Evolutionary conservation across 1,140 invertebrate genomes (phyloP).

Genomic region (Diorhabda sublineata): DNA sequence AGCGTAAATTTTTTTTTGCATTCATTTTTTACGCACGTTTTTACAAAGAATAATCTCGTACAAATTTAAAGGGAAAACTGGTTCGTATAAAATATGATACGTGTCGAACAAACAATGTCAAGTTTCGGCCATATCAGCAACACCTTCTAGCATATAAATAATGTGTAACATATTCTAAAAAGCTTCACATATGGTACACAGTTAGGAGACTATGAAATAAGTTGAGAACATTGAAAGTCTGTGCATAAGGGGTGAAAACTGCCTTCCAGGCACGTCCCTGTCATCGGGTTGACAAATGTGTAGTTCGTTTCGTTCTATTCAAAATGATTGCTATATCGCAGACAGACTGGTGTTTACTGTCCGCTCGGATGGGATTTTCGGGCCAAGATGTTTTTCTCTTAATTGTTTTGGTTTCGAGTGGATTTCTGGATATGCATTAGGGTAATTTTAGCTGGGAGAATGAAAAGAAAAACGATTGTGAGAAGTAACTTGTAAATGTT

Average conservation of each 20-base stretch:
- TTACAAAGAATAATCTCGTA: too few species aligned
- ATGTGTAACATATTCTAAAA: constrained; percentile 11
- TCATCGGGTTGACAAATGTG: constrained; percentile 14
- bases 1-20: too few species aligned
- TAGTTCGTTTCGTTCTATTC: constrained; percentile 7
- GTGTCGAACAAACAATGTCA: not conserved
- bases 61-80: too few species aligned
- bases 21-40: too few species aligned
- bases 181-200: constrained; percentile 5
- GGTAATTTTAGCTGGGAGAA: not conserved
- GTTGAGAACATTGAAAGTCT: constrained; percentile 7
- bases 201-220: constrained; percentile 14
- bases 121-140: not conserved
- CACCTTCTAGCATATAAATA: constrained; percentile 7
- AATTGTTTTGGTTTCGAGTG: constrained; percentile 6
- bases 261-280: constrained; percentile 9
- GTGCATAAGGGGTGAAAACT: constrained; percentile 7
- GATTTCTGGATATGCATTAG: not conserved
- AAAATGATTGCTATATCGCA: constrained; percentile 4
- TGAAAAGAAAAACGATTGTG: not conserved
- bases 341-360: not conserved
- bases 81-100: not conserved
- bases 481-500: not conserved
- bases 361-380: not conserved
- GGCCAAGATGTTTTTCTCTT: constrained; percentile 5